Evolutionary conservation across 2,113 vertebrate genomes (phyloP).

Genomic region (Dromaius novaehollandiae): DNA sequence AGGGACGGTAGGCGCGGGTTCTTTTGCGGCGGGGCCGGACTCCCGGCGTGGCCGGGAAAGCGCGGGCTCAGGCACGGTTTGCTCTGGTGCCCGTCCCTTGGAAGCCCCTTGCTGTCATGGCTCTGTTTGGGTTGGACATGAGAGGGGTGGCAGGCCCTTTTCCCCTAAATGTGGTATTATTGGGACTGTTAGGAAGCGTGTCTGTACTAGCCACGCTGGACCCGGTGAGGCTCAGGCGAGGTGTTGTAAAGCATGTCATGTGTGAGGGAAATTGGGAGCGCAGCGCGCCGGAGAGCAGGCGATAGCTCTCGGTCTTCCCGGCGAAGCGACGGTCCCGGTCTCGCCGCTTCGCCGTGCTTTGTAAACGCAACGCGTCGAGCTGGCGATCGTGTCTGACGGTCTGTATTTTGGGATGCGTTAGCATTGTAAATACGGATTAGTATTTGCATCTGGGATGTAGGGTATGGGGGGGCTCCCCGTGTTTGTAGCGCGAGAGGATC

Average conservation of each 20-base stretch:
- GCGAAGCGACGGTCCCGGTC: neutral
- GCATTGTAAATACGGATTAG: neutral
- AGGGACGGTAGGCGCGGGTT: too few relatives aligned
- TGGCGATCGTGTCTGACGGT: neutral
- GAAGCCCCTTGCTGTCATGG: slow-evolving; percentile 12
- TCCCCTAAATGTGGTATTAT: slow-evolving; percentile 41
- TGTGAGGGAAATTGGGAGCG: neutral
- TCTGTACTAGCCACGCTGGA: neutral
- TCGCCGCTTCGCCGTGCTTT: slow-evolving; percentile 11
- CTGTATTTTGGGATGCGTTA: slow-evolving; percentile 40
- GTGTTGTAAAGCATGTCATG: slow-evolving; percentile 1
- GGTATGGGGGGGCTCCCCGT: neutral
- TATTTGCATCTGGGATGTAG: neutral
- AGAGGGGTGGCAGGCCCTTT: neutral
- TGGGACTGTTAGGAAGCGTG: slow-evolving; percentile 21
- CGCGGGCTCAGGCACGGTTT: too few relatives aligned
- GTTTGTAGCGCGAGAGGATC: too few relatives aligned
- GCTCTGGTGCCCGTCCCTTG: too few relatives aligned
- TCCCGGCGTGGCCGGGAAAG: too few relatives aligned
- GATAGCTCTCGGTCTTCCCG: neutral
- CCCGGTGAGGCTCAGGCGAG: neutral
- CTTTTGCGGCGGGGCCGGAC: too few relatives aligned
- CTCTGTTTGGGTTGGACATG: slow-evolving; percentile 34
- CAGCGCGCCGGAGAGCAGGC: neutral
- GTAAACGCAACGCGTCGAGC: neutral